Conservation (phyloP, 2,888 invertebrate genomes). For the Hirtodrosophila duncani region DNA sequence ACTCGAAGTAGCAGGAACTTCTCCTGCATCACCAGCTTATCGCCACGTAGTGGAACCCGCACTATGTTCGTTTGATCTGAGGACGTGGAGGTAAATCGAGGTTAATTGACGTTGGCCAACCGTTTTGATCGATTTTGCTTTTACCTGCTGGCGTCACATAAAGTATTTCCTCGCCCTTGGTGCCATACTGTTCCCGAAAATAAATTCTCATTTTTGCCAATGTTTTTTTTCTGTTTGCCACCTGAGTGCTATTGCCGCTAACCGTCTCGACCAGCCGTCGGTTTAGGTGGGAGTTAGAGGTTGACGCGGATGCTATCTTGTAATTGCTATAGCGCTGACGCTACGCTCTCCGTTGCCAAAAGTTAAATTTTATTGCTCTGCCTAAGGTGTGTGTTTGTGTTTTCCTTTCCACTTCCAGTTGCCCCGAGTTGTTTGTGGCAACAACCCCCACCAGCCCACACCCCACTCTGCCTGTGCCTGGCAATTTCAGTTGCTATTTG, state of each 20-base stretch:
- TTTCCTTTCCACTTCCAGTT: too few species aligned
- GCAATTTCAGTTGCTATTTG: neutral
- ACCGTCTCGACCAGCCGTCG: too few species aligned
- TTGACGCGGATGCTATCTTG: too few species aligned
- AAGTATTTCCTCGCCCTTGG: slow-evolving; percentile 77
- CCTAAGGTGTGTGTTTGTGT: slow-evolving; percentile 3
- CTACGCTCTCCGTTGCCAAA: too few species aligned
- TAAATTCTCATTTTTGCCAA: slow-evolving; percentile 76
- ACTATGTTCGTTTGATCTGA: slow-evolving; percentile 78
- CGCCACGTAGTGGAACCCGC: slow-evolving; percentile 76
- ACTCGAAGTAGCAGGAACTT: slow-evolving; percentile 75
- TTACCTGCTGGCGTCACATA: slow-evolving; percentile 78
- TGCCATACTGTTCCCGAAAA: slow-evolving; percentile 78
- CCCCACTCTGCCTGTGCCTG: slow-evolving; percentile 14
- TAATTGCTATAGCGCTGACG: too few species aligned
- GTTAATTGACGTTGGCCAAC: too few species aligned
- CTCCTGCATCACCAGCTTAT: slow-evolving; percentile 75
- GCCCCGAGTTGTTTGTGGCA: slow-evolving; percentile 12
- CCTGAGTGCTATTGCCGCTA: too few species aligned
- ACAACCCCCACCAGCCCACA: slow-evolving; percentile 15
- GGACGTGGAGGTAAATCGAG: too few species aligned
- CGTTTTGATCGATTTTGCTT: slow-evolving; percentile 17
- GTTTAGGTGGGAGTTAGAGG: too few species aligned
- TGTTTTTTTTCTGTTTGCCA: neutral
- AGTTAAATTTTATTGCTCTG: slow-evolving; percentile 16